These are phyloP conservation scores for Microctenopoma stevenorrisi DNA, from an alignment of 2,797 vertebrate species.

Conservation along the genomic window DNA sequence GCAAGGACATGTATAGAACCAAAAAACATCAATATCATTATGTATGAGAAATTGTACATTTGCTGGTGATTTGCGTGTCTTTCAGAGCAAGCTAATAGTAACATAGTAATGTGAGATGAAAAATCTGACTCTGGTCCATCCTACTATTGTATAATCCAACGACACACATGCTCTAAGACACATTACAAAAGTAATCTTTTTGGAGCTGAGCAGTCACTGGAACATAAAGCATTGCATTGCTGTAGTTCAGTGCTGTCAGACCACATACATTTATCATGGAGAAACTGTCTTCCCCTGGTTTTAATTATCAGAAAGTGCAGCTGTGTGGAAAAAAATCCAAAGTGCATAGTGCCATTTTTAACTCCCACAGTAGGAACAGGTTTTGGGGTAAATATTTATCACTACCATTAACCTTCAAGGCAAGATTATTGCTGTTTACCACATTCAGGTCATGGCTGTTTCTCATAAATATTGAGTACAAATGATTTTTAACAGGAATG, in stretches of 20 bases:
- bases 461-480: slow-evolving; percentile 21
- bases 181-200: slow-evolving; percentile 26
- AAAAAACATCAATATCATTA: too few species aligned
- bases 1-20: too few species aligned
- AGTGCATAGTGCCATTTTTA: slow-evolving; percentile 41
- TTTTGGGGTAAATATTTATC: slow-evolving; percentile 56
- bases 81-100: not conserved
- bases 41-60: not conserved
- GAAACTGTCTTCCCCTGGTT: slow-evolving; percentile 36
- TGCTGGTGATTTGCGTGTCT: not conserved
- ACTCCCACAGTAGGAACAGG: slow-evolving; percentile 50
- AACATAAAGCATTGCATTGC: slow-evolving; percentile 38
- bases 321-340: slow-evolving; percentile 57
- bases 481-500: slow-evolving; percentile 31
- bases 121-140: not conserved
- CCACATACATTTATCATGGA: slow-evolving; percentile 51
- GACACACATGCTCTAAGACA: not conserved
- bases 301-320: slow-evolving; percentile 67
- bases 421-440: slow-evolving; percentile 52
- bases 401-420: slow-evolving; percentile 52
- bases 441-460: slow-evolving; percentile 38
- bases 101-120: not conserved
- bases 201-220: slow-evolving; percentile 21
- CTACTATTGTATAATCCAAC: not conserved
- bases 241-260: slow-evolving; percentile 51